phyloP scores from a whole-genome alignment of 2,113 vertebrate genomes.

The Brachyistius frenatus region DNA sequence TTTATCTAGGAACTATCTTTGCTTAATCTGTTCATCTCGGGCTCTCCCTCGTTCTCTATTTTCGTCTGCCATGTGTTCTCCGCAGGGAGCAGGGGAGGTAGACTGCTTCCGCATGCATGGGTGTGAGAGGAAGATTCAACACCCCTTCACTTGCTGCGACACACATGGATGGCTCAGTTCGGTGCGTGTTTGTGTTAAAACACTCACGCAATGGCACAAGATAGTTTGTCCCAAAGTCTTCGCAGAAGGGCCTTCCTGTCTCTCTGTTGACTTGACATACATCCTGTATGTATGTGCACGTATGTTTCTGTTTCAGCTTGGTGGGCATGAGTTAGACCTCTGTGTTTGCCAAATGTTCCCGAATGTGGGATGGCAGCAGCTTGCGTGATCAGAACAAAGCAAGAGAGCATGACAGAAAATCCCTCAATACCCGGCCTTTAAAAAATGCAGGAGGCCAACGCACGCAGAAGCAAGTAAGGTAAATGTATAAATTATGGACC shows the following conservation, averaged over 20 bases:
- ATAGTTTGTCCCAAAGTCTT: conserved; percentile 27
- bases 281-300: conserved; percentile 16
- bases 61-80: conserved; percentile 68
- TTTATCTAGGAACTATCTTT: conserved; percentile 55
- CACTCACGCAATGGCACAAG: conserved; percentile 52
- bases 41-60: conserved; percentile 69
- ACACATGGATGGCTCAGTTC: conserved; percentile 51
- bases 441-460: conserved; percentile 90
- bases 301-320: conserved; percentile 42
- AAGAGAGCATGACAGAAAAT: conserved; percentile 88
- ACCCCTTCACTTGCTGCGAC: conserved; percentile 50
- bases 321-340: conserved; percentile 56
- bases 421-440: conserved; percentile 91
- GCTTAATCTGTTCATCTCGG: conserved; percentile 46
- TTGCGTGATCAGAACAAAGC: conserved; percentile 90
- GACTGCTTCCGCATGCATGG: conserved; percentile 70
- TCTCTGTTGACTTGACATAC: conserved; percentile 23
- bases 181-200: conserved; percentile 48
- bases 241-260: conserved; percentile 22
- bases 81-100: conserved; percentile 55
- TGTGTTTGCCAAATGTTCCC: conserved; percentile 61
- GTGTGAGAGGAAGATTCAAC: conserved; percentile 65
- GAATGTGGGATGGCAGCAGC: conserved; percentile 79
- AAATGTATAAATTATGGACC: conserved; percentile 86
- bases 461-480: conserved; percentile 88